These are phyloP conservation scores for Prochilodus magdalenae DNA, from an alignment of 2,113 vertebrate genomes.

Conservation along the genomic window DNA sequence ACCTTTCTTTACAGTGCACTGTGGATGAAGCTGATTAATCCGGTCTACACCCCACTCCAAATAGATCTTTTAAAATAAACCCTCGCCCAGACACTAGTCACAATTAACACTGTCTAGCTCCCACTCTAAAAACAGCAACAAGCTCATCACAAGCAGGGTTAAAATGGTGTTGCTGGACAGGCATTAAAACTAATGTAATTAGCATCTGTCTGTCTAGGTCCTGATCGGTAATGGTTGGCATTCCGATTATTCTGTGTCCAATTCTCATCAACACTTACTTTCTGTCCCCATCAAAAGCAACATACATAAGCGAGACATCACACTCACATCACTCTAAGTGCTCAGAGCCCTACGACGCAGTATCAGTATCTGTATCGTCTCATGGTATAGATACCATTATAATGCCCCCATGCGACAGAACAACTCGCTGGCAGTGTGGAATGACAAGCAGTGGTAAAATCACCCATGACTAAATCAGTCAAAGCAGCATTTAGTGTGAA, in stretches of 20 bases:
- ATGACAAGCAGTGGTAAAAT: no score
- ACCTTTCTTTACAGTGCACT: conserved; percentile 63
- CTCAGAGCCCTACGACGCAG: no score
- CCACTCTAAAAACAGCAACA: conserved; percentile 52
- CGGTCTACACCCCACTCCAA: conserved; percentile 57
- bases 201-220: conserved; percentile 33
- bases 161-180: conserved; percentile 18
- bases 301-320: no score
- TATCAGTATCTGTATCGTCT: no score
- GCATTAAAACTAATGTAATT: conserved; percentile 34
- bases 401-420: no score
- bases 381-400: no score
- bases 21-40: conserved; percentile 67
- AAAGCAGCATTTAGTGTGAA: no score
- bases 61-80: conserved; percentile 64
- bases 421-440: no score
- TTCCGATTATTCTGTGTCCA: background rate
- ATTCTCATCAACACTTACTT: no score
- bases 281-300: background rate
- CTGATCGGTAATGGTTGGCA: conserved; percentile 25
- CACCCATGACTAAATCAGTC: no score
- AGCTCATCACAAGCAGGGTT: conserved; percentile 14
- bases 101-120: conserved; percentile 71
- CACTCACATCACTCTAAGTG: no score
- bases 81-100: conserved; percentile 57